Conservation (phyloP, 30 jellyfish, hydroid and myxozoan species). For the Hydra vulgaris region DNA sequence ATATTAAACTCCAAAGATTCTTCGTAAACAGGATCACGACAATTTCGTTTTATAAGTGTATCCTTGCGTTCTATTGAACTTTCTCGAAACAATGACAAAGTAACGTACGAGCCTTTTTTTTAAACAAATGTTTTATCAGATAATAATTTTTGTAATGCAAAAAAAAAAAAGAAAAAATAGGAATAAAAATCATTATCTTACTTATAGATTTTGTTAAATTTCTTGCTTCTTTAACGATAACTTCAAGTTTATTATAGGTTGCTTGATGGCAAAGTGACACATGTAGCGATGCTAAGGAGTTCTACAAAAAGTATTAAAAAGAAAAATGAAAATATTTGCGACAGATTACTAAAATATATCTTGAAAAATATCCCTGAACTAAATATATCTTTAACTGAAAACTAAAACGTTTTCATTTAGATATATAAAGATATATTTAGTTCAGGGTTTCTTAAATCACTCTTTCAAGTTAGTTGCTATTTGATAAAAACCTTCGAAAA, state of each 20-base stretch:
- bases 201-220: slow-evolving; percentile 33
- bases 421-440: not conserved
- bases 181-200: not conserved
- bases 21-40: slow-evolving; percentile 63
- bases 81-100: slow-evolving; percentile 58
- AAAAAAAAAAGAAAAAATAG: not conserved
- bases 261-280: slow-evolving; percentile 82
- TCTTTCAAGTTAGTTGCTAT: too few relatives aligned
- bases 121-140: not conserved
- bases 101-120: slow-evolving; percentile 63
- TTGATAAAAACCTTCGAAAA: not conserved
- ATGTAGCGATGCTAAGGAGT: slow-evolving; percentile 40
- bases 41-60: slow-evolving; percentile 51
- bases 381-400: too few relatives aligned
- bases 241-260: slow-evolving; percentile 59
- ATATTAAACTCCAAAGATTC: slow-evolving; percentile 65
- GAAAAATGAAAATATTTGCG: not conserved
- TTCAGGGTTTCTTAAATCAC: too few relatives aligned
- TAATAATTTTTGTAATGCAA: not conserved
- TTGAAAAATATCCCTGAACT: too few relatives aligned
- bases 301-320: slow-evolving; percentile 5
- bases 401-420: too few relatives aligned
- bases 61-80: slow-evolving; percentile 40
- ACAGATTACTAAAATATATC: too few relatives aligned
- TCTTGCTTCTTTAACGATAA: slow-evolving; percentile 64